Evolutionary conservation across 2,888 invertebrate species (phyloP).

Genomic region (Seladonia tumulorum): DNA sequence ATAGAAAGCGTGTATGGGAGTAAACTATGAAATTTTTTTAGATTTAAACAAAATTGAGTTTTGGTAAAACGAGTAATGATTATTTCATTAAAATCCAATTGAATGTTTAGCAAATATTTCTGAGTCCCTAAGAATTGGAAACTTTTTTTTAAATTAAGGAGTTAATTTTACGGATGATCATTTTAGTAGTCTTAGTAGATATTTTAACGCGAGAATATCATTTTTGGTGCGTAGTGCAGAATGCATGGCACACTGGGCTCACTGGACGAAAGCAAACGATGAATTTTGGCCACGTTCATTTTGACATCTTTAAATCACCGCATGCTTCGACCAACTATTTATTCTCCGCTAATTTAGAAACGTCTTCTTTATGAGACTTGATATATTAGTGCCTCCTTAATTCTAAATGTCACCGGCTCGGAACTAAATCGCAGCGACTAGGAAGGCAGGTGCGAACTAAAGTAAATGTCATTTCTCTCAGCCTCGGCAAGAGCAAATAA

Average conservation of each 20-base stretch:
- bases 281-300: neutral
- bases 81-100: too few species aligned
- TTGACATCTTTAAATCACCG: neutral
- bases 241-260: neutral
- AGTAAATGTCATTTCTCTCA: neutral
- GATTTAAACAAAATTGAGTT: too few species aligned
- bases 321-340: neutral
- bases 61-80: too few species aligned
- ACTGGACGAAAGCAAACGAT: neutral
- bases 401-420: neutral
- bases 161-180: too few species aligned
- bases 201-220: neutral
- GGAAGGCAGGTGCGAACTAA: neutral
- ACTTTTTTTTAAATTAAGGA: too few species aligned
- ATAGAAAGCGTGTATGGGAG: too few species aligned
- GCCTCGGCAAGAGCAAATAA: neutral
- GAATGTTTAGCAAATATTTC: too few species aligned
- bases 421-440: neutral
- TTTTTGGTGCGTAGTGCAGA: neutral
- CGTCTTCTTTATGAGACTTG: neutral
- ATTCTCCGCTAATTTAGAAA: constrained; percentile 2
- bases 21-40: too few species aligned
- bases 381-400: neutral
- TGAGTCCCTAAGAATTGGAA: too few species aligned
- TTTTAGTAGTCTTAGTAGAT: neutral